Evolutionary conservation across 64 coral and sea anemone species (phyloP), one percentile per base, ranked within the genome.

Genomic region (Pachyseris speciosa): DNA sequence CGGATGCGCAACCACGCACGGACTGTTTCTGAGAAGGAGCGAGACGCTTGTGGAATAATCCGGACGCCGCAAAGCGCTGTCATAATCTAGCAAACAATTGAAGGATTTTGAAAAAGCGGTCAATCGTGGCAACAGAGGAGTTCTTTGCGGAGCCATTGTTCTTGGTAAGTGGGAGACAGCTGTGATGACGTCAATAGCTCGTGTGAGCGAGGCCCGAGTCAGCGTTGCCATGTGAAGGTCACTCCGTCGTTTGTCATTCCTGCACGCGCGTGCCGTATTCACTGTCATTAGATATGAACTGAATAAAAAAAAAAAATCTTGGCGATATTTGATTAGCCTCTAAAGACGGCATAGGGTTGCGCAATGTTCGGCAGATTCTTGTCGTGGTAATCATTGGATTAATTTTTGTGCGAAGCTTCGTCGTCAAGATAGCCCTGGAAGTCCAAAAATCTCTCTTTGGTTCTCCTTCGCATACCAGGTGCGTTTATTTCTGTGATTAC

Each of bases 311-410:
- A n/a, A 27, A 80, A 81, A 61, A 20, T 61, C 51, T 63, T 16
- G 33, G n/a, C 28, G 36, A 81, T 81, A 81, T 81, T 81, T 81
- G 77, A 81, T 61, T 61, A 61, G 77, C 20, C 77, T 61, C 51
- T 7, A 63, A 81, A 61, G 52, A 53, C 53, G 48, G 33, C 51
- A 51, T 31, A 8, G 15, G 53, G 33, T 63, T 81, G 77, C 52
- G 77, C 77, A 81, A 81, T 81, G 22, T 40, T 81, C 53, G 52
- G 24, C 51, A 81, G 22, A 81, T 81, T 81, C 77, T 81, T 81
- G 39, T 63, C 77, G 15, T 40, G 15, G 53, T 60, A 81, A 81
- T 81, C 77, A 40, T 15, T 41, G 52, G 77, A 81, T 63, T 61
- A 81, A 63, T 61, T 81, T 64, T 61, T 30, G 1, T 34, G 25